A percentile compares a stretch with the other conserved stretches of the same genome.
phyloP scores from a whole-genome alignment of 2,797 vertebrate genomes.

The Pteronotus mesoamericanus region DNA sequence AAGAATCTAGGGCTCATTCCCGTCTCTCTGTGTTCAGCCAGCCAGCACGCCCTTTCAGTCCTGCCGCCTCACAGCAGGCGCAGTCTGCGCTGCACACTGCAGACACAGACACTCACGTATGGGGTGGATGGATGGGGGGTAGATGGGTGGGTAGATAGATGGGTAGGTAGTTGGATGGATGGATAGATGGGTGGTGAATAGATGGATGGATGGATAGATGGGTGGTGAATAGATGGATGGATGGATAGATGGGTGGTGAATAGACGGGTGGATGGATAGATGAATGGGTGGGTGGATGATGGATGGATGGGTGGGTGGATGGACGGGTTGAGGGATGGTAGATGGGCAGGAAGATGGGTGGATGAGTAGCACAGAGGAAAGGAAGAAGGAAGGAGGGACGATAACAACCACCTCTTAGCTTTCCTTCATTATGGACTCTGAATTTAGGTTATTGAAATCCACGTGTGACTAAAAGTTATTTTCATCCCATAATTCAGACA shows the following conservation, averaged over 20 bases:
- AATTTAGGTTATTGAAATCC: not conserved
- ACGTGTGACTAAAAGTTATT: no score
- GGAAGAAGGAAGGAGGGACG: no score
- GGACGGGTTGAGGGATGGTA: fast-evolving
- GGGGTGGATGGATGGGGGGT: not conserved
- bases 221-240: fast-evolving
- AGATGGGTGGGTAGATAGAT: fast-evolving
- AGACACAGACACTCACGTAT: not conserved
- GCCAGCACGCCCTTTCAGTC: fast-evolving
- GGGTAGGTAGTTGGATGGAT: fast-evolving
- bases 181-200: not conserved
- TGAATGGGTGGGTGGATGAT: fast-evolving
- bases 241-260: not conserved
- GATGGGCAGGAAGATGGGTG: not conserved
- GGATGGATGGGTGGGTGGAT: no score
- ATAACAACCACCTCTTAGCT: not conserved
- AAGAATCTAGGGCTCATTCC: fast-evolving
- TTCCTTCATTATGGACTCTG: not conserved
- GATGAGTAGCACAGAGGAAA: not conserved
- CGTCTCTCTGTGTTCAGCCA: no score
- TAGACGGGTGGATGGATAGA: not conserved
- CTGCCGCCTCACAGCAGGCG: not conserved
- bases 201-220: fast-evolving
- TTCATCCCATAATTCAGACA: not conserved
- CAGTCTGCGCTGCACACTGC: not conserved